Base-by-base conservation (phyloP, 1,140 invertebrate species). In the Heliconius nattereri region DNA sequence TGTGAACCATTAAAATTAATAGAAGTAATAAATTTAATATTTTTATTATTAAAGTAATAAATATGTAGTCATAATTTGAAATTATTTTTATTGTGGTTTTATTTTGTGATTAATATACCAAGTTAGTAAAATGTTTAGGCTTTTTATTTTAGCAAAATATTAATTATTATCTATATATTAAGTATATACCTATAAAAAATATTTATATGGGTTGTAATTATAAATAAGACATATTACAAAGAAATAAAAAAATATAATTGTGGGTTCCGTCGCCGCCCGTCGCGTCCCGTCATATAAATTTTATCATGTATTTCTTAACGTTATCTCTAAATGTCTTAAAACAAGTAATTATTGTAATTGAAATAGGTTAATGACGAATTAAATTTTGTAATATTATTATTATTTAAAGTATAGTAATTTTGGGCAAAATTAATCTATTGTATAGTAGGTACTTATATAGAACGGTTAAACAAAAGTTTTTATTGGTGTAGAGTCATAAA, bases 251-350 rank as follows among this genome's bases (percentile, higher is more conserved):
- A 26, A 6, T 6, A 29, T 6, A 29, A 16, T 6, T 7, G 7
- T 66, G 13, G 3, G 13, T 66, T 66, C 23, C 60, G 23, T 26
- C 60, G 60, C 11, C 60, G 26, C 5, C 13, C 37, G 57, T 45
- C 9, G 23, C 60, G 75, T 70, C 60, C 37, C 57, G 1, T 3
- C 26, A 37, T 71, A 16, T 45, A 26, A 45, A 60, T 29, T 71
- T 71, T 60, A 57, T 57, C 35, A 35, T 60, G 5, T 35, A 37
- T 26, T 26, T 66, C 16, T 29, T 66, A 66, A 26, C n/a, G 54
- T 60, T 60, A 60, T 60, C 54, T 60, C 54, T 60, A 23, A 60
- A 60, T 60, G 54, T 29, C n/a, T 29, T 72, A 72, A 72, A 37
- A 72, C 32, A 72, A 72, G 35, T 37, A 11, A 35, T 72, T 72